Evolutionary conservation across 2,113 vertebrate genomes (phyloP).

Genomic region (Vireo altiloquus): DNA sequence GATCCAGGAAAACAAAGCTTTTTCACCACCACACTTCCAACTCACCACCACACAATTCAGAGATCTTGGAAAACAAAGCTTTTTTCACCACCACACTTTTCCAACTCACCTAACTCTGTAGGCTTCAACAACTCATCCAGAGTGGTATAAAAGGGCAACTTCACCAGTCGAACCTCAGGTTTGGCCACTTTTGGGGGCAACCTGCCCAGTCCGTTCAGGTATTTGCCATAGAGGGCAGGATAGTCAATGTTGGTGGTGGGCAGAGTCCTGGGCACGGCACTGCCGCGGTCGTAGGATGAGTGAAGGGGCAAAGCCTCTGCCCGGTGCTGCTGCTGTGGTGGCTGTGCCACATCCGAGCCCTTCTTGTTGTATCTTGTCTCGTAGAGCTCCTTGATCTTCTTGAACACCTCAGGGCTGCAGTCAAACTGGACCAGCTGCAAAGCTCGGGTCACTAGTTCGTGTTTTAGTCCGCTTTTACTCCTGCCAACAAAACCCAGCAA

Average conservation of each 20-base stretch:
- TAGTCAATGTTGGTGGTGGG: slow-evolving; percentile 70
- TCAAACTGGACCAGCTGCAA: slow-evolving; percentile 94
- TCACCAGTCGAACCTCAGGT: slow-evolving; percentile 84
- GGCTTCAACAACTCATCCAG: slow-evolving; percentile 92
- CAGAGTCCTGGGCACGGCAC: slow-evolving; percentile 64
- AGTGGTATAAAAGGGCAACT: slow-evolving; percentile 94
- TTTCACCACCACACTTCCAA: not conserved
- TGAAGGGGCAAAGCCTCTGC: slow-evolving; percentile 79
- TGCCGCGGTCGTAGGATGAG: slow-evolving; percentile 72
- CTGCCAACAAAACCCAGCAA: slow-evolving; percentile 96
- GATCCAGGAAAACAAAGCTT: rapidly evolving
- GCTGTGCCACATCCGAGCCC: slow-evolving; percentile 64
- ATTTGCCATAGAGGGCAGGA: slow-evolving; percentile 85
- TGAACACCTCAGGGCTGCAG: slow-evolving; percentile 95
- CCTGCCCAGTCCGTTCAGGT: slow-evolving; percentile 92
- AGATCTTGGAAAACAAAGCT: rapidly evolving
- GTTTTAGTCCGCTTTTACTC: slow-evolving; percentile 98
- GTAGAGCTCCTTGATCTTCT: slow-evolving; percentile 96
- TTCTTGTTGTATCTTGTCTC: slow-evolving; percentile 93
- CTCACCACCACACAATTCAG: rapidly evolving
- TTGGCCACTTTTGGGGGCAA: slow-evolving; percentile 83
- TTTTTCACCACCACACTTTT: too few relatives aligned
- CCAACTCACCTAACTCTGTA: slow-evolving; percentile 85
- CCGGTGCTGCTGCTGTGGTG: slow-evolving; percentile 64
- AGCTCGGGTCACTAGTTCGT: slow-evolving; percentile 94